Evolutionary conservation across 2,888 invertebrate species (phyloP).

Genomic region (Drosophila mayaguana): DNA sequence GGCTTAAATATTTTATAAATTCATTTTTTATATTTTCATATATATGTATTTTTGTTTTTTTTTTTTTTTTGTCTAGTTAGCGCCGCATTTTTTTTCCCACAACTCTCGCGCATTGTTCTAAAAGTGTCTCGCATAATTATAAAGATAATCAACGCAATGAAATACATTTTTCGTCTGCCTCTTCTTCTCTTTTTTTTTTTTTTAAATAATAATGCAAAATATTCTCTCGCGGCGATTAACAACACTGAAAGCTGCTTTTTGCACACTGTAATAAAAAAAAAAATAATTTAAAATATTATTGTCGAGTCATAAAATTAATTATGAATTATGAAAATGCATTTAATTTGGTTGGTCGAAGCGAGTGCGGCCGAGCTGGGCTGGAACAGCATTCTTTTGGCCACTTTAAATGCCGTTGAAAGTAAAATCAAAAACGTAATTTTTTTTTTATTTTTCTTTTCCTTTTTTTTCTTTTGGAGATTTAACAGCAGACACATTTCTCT

Average conservation of each 20-base stretch:
- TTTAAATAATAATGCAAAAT: slow-evolving; percentile 21
- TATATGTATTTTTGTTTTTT: slow-evolving; percentile 22
- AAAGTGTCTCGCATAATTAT: slow-evolving; percentile 34
- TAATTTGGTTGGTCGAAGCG: not conserved
- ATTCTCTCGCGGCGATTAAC: slow-evolving; percentile 20
- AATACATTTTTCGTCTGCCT: slow-evolving; percentile 18
- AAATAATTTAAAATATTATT: slow-evolving; percentile 13
- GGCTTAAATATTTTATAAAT: slow-evolving; percentile 26
- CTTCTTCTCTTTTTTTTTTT: not conserved
- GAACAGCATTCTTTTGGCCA: slow-evolving; percentile 40
- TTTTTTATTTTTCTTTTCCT: slow-evolving; percentile 9
- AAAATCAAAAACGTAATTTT: slow-evolving; percentile 18
- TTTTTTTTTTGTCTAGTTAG: slow-evolving; percentile 56
- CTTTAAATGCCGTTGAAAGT: slow-evolving; percentile 45
- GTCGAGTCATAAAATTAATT: slow-evolving; percentile 47
- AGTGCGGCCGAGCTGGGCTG: not conserved
- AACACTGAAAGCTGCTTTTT: slow-evolving; percentile 15
- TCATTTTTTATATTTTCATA: slow-evolving; percentile 13
- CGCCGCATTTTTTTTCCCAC: slow-evolving; percentile 61
- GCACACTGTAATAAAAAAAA: not conserved
- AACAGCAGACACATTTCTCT: slow-evolving; percentile 2
- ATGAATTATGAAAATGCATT: slow-evolving; percentile 45
- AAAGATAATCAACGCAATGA: slow-evolving; percentile 32
- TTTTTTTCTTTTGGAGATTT: slow-evolving; percentile 1
- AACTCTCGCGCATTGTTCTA: slow-evolving; percentile 54